Conservation (phyloP, 2,797 vertebrate species). For the Furcifer pardalis region DNA sequence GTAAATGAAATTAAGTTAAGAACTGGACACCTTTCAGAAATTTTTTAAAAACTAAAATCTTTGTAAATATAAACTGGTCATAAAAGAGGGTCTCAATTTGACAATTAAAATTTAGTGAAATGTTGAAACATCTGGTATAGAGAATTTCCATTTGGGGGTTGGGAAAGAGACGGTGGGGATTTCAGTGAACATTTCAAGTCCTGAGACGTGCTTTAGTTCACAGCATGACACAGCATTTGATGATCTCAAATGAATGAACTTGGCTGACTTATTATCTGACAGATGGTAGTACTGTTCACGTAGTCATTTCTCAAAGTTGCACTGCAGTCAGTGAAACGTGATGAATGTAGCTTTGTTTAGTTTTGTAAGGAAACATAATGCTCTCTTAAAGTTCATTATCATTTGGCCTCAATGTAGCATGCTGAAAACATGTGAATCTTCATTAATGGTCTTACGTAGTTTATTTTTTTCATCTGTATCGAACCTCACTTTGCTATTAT, state of each 20-base stretch:
- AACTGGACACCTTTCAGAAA: neutral
- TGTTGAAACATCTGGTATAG: neutral
- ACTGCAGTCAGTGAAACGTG: neutral
- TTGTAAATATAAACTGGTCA: neutral
- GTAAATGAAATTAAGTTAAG: neutral
- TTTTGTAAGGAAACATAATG: neutral
- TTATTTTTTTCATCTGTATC: neutral
- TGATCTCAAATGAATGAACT: slow-evolving; percentile 57
- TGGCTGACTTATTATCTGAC: slow-evolving; percentile 59
- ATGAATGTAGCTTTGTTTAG: slow-evolving; percentile 2
- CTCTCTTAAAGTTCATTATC: neutral
- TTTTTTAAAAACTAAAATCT: neutral
- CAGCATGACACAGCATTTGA: slow-evolving; percentile 40
- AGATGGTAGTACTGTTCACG: slow-evolving; percentile 66
- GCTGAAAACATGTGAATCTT: neutral
- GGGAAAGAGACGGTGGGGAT: slow-evolving; percentile 7
- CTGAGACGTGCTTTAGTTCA: slow-evolving; percentile 57
- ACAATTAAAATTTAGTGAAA: neutral
- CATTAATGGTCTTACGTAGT: neutral
- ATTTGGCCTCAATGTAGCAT: neutral
- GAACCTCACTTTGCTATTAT: neutral
- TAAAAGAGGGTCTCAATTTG: neutral
- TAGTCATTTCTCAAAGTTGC: slow-evolving; percentile 45
- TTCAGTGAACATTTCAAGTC: slow-evolving; percentile 42
- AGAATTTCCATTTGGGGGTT: neutral